Percentiles rank a stretch among this genome's conserved stretches.
Conservation (phyloP, 2,113 vertebrate species). For the Colossoma macropomum region DNA sequence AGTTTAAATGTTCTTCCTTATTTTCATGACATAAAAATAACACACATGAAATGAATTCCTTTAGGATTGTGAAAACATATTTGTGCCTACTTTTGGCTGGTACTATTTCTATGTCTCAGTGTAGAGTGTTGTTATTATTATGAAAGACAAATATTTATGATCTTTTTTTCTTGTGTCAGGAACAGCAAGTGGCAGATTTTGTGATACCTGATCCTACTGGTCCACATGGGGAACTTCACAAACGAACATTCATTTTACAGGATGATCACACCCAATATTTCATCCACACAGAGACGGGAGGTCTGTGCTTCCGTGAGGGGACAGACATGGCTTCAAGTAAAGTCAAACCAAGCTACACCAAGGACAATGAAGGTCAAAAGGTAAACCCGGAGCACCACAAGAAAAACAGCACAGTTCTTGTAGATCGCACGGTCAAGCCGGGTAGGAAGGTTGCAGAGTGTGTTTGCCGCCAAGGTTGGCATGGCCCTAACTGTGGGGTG, state of each 20-base stretch:
- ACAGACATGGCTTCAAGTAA: slow-evolving; percentile 72
- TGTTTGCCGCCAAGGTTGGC: slow-evolving; percentile 83
- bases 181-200: neutral
- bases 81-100: neutral
- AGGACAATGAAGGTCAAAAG: neutral
- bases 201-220: neutral
- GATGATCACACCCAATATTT: slow-evolving; percentile 85
- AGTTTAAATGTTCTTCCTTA: too few relatives aligned
- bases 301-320: slow-evolving; percentile 83
- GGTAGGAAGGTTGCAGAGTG: slow-evolving; percentile 80
- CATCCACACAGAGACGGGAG: slow-evolving; percentile 79
- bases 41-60: too few relatives aligned
- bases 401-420: neutral
- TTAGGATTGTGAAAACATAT: neutral
- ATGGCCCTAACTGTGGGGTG: slow-evolving; percentile 86
- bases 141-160: neutral
- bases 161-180: slow-evolving; percentile 1
- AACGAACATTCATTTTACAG: slow-evolving; percentile 71
- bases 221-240: slow-evolving; percentile 68
- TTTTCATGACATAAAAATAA: too few relatives aligned
- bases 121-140: too few relatives aligned
- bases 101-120: too few relatives aligned
- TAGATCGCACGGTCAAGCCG: neutral
- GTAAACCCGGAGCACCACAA: slow-evolving; percentile 2
- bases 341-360: neutral